Percentiles rank a stretch among this genome's conserved stretches.
phyloP scores from a whole-genome alignment of 2,888 invertebrate genomes.

The Lasioglossum malachurum region DNA sequence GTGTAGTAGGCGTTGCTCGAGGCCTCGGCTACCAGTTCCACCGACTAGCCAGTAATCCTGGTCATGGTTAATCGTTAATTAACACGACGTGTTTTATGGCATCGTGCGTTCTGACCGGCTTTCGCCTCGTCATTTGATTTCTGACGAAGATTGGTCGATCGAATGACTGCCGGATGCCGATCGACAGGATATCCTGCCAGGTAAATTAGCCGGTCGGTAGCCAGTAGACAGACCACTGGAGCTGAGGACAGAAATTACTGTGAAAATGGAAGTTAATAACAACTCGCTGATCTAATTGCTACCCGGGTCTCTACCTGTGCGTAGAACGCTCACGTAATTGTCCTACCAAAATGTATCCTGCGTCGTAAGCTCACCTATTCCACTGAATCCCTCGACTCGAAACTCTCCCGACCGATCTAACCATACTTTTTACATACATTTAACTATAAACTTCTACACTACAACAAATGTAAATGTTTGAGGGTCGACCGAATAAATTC shows the following conservation, averaged over 20 bases:
- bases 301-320: conserved; percentile 30
- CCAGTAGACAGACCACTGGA: conserved; percentile 55
- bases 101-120: conserved; percentile 53
- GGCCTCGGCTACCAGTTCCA: conserved; percentile 68
- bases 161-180: conserved; percentile 70
- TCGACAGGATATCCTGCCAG: conserved; percentile 72
- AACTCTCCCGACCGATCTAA: background rate
- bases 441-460: background rate
- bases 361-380: background rate
- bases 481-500: too few species aligned
- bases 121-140: conserved; percentile 73
- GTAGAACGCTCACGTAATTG: conserved; percentile 53
- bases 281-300: conserved; percentile 54
- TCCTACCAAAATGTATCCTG: conserved; percentile 41
- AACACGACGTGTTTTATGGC: conserved; percentile 73
- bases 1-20: conserved; percentile 67
- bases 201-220: conserved; percentile 62
- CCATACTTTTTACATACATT: background rate
- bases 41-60: conserved; percentile 72
- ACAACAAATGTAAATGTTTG: background rate
- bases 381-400: background rate
- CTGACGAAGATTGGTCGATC: conserved; percentile 72
- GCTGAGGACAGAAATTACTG: conserved; percentile 54
- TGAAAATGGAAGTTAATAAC: conserved; percentile 65
- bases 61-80: conserved; percentile 80